A percentile compares a stretch with the other conserved stretches of the same genome.
phyloP scores from a whole-genome alignment of 2,113 vertebrate species.

The Junco hyemalis region DNA sequence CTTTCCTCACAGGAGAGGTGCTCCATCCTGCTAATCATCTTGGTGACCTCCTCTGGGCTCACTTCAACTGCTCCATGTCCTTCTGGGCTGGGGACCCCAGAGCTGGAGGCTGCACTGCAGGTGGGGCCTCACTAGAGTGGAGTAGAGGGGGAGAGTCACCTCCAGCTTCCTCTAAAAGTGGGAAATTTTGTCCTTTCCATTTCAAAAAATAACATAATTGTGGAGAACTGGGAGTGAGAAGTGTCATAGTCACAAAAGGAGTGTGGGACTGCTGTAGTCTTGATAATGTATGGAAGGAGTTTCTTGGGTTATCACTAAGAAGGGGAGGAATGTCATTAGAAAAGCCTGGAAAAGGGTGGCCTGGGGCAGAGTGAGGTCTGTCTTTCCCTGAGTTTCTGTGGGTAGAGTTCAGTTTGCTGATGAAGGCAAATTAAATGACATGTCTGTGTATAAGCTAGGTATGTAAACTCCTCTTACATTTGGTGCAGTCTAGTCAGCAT shows the following conservation, averaged over 20 bases:
- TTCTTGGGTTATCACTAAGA: not conserved
- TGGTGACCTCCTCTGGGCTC: not conserved
- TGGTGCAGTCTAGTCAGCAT: not conserved
- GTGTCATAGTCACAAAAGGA: not conserved
- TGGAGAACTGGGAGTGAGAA: not conserved
- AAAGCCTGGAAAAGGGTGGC: not conserved
- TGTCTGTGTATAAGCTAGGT: not conserved
- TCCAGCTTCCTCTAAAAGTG: not conserved
- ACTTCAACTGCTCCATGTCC: too few species aligned
- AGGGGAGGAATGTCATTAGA: not conserved
- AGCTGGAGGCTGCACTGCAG: not conserved
- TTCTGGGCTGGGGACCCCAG: not conserved
- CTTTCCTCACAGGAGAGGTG: not conserved
- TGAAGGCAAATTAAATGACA: not conserved
- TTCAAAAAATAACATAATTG: not conserved
- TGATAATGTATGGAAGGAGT: not conserved
- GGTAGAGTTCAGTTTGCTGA: not conserved
- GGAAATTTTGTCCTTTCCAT: not conserved
- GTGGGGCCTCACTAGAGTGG: fast-evolving
- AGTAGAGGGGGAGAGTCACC: not conserved
- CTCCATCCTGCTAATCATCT: not conserved
- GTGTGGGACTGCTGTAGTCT: not conserved
- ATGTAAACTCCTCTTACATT: not conserved
- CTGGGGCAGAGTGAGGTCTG: not conserved
- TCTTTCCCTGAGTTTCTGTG: not conserved